A percentile compares a stretch with the other conserved stretches of the same genome.
Conservation (phyloP, 2,888 invertebrate genomes). For the Trichopria drosophilae region DNA sequence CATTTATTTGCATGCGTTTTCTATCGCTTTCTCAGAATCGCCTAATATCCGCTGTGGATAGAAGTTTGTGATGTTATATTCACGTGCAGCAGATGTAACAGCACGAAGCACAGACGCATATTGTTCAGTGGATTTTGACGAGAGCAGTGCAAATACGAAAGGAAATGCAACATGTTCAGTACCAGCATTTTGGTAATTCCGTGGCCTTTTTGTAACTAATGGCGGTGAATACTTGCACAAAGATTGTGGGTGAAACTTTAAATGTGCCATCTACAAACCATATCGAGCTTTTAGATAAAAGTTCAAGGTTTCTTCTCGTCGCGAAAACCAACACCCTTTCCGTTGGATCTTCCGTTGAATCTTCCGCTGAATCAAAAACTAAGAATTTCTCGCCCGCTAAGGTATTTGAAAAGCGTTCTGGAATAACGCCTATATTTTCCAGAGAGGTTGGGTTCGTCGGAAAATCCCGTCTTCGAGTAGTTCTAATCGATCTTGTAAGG, state of each 20-base stretch:
- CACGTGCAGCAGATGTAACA: background rate
- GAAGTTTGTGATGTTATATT: background rate
- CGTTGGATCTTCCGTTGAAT: background rate
- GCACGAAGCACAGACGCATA: background rate
- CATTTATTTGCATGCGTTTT: background rate
- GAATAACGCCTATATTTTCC: background rate
- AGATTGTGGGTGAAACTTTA: background rate
- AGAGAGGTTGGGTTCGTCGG: constrained; percentile 1
- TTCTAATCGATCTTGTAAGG: too few relatives aligned
- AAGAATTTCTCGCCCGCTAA: too few relatives aligned
- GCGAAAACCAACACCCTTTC: background rate
- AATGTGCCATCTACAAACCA: too few relatives aligned
- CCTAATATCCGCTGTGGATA: background rate
- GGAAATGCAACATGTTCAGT: background rate
- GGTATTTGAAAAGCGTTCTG: background rate
- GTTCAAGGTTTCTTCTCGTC: constrained; percentile 1
- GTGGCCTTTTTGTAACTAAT: background rate
- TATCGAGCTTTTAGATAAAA: background rate
- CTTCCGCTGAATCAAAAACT: too few relatives aligned
- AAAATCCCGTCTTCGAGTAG: too few relatives aligned
- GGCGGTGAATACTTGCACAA: background rate
- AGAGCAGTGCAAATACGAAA: background rate
- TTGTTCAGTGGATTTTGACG: background rate
- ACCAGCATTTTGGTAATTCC: background rate
- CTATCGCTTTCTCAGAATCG: constrained; percentile 1